These are phyloP conservation scores for Macrophya alboannulata DNA, from an alignment of 2,888 invertebrate species.

Conservation along the genomic window DNA sequence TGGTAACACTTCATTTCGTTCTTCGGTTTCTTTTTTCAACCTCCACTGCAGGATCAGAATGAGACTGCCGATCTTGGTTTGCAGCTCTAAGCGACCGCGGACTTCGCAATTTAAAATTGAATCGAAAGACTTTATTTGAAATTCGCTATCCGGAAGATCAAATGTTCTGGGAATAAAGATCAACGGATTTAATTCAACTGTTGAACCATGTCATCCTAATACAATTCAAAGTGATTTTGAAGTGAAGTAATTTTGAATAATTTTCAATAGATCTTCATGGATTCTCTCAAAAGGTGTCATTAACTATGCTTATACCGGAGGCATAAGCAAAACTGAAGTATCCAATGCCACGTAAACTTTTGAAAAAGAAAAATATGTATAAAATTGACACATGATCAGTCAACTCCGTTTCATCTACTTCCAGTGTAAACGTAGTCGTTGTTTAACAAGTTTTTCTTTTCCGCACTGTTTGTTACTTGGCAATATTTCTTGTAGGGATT, in stretches of 20 bases:
- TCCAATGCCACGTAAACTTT: background rate
- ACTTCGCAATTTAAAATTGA: background rate
- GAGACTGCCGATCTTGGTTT: background rate
- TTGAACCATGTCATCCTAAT: background rate
- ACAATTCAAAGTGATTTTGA: background rate
- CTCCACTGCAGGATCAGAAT: background rate
- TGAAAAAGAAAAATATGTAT: background rate
- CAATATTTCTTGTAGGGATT: background rate
- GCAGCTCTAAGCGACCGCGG: background rate
- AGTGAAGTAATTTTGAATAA: background rate
- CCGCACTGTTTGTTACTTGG: background rate
- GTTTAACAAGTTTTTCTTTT: too few relatives aligned
- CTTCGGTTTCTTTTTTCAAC: background rate
- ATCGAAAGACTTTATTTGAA: conserved; percentile 5
- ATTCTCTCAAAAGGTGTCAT: background rate
- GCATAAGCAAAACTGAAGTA: background rate
- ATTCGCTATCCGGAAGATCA: background rate
- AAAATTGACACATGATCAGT: background rate
- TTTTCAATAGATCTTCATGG: background rate
- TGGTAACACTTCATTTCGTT: background rate
- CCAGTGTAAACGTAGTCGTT: background rate
- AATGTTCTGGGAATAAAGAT: background rate
- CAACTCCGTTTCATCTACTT: background rate
- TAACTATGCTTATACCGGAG: background rate
- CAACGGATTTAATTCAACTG: background rate